Conservation (phyloP, 2,797 vertebrate species). For the Hylomyscus alleni region DNA sequence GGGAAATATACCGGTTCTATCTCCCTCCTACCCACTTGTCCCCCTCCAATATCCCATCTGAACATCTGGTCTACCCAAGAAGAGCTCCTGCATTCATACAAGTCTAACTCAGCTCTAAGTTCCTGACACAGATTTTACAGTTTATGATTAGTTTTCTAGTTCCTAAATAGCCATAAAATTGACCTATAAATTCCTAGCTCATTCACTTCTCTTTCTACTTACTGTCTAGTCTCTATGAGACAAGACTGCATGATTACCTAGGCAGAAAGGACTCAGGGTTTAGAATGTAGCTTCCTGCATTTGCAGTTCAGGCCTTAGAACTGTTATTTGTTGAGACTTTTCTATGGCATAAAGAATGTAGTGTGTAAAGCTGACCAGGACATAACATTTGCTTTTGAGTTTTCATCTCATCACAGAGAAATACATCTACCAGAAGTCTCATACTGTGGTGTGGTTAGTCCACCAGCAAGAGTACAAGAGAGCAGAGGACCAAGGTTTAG, state of each 20-base stretch:
- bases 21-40: background rate
- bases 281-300: background rate
- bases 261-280: background rate
- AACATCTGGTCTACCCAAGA: background rate
- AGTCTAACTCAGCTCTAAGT: background rate
- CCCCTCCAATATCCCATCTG: background rate
- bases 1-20: background rate
- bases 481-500: background rate
- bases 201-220: background rate
- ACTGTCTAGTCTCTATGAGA: background rate
- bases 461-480: background rate
- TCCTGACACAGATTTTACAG: background rate
- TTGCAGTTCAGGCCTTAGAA: background rate
- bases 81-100: background rate
- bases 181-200: slow-evolving; percentile 1
- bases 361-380: background rate
- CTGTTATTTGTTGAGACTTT: background rate
- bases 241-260: background rate
- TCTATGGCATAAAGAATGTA: slow-evolving; percentile 10
- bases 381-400: background rate
- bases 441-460: background rate
- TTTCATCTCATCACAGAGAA: background rate
- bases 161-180: slow-evolving; percentile 16
- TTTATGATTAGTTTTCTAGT: slow-evolving; percentile 51
- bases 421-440: background rate